Percentiles rank a stretch among this genome's conserved stretches.
These are phyloP conservation scores for Pachypsylla venusta DNA, from an alignment of 1,140 invertebrate genomes.

Conservation along the genomic window DNA sequence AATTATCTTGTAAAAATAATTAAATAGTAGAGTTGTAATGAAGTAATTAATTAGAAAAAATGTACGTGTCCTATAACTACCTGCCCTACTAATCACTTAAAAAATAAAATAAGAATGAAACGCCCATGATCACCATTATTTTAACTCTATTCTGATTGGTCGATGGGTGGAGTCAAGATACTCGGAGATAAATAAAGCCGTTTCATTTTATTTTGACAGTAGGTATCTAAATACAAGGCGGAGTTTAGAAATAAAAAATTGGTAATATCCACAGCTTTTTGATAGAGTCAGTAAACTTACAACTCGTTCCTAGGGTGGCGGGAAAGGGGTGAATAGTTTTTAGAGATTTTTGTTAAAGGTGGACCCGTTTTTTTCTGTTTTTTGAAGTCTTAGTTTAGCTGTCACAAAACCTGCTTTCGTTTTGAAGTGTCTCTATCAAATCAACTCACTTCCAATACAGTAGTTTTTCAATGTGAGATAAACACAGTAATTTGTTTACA, in stretches of 20 bases:
- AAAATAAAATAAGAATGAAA: background rate
- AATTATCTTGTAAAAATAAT: slow-evolving; percentile 9
- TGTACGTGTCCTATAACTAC: slow-evolving; percentile 1
- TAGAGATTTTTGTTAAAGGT: slow-evolving; percentile 4
- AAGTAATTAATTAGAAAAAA: slow-evolving; percentile 5
- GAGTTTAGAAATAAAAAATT: background rate
- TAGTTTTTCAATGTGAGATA: background rate
- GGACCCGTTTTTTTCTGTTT: background rate
- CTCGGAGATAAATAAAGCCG: background rate
- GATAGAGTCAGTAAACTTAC: slow-evolving; percentile 9
- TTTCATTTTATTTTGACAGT: background rate
- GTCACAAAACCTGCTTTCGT: slow-evolving; percentile 4
- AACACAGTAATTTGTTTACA: background rate
- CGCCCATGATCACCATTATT: background rate
- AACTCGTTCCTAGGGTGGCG: background rate
- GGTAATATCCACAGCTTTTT: slow-evolving; percentile 7
- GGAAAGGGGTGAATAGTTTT: slow-evolving; percentile 8
- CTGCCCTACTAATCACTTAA: background rate
- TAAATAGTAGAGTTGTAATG: background rate
- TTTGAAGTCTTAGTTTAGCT: slow-evolving; percentile 6
- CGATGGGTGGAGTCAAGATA: slow-evolving; percentile 1
- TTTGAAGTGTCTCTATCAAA: slow-evolving; percentile 7
- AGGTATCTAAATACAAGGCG: slow-evolving; percentile 4
- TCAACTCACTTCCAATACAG: background rate
- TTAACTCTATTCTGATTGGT: background rate